These are phyloP conservation scores for Eulacestoma nigropectus DNA, from an alignment of 2,113 vertebrate species.

Conservation along the genomic window DNA sequence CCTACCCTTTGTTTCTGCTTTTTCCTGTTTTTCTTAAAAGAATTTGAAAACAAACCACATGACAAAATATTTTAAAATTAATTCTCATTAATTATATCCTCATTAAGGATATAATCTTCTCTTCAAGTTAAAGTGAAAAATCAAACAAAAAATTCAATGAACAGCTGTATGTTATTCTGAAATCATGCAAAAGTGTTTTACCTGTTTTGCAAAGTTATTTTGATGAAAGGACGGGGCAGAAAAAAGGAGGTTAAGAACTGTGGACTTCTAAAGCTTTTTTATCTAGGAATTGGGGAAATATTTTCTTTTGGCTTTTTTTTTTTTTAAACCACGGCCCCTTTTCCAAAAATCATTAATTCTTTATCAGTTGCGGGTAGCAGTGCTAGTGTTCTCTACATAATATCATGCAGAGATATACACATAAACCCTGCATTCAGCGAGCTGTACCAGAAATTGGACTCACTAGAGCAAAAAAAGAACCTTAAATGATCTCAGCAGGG, in stretches of 20 bases:
- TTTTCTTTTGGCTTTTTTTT: not conserved
- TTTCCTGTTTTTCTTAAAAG: not conserved
- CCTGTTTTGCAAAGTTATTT: not conserved
- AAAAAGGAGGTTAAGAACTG: not conserved
- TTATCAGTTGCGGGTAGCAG: not conserved
- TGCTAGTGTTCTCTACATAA: not conserved
- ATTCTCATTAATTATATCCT: no score
- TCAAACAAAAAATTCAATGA: not conserved
- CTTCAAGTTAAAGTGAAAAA: not conserved
- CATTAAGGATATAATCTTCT: not conserved
- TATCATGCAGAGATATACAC: not conserved
- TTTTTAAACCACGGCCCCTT: not conserved
- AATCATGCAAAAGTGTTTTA: not conserved
- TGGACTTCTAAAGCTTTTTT: not conserved
- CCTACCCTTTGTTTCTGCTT: not conserved
- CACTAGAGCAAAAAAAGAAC: not conserved
- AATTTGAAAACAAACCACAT: not conserved
- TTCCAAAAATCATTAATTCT: constrained; percentile 38
- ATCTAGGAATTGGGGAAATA: not conserved
- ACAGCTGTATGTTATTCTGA: not conserved
- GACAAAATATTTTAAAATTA: not conserved
- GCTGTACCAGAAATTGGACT: not conserved
- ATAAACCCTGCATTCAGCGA: not conserved
- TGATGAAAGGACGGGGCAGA: not conserved
- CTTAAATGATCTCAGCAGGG: not conserved